Evolutionary conservation across 2,797 vertebrate species (phyloP), one percentile per base, ranked within the genome.

Genomic region (Nasua narica): DNA sequence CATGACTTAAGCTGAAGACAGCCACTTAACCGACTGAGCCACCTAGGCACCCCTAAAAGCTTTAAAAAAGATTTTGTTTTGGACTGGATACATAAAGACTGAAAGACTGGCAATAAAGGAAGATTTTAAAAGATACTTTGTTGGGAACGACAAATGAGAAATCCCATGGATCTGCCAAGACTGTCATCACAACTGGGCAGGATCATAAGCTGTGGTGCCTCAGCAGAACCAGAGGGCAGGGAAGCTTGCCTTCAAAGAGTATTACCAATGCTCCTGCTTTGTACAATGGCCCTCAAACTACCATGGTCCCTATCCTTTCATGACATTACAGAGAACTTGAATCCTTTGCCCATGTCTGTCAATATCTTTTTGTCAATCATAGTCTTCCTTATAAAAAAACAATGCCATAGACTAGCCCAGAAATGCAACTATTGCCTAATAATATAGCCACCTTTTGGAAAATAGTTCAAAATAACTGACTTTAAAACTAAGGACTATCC

Each of bases 381-480:
- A 60, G 27, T 52, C 60, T 69, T 90, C 60, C 69, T 81, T 82
- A 21, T 89, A 21, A 86, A 89, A 89, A 86, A 96, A 79, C 2
- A 46, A 91, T 43, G 21, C 54, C 52, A 32, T 11, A 4, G 76
- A n/a, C 58, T 65, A 67, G 23, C 40, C 52, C 93, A 43, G 48
- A 93, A 83, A 94, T 89, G 12, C 37, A 86, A 90, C 43, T 12
- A 7, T 25, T 70, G 23, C 27, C 27, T 74, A n/a, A 67, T 27
- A 86, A 56, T 50, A 60, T 14, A 70, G 70, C 27, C 46, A 37
- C 58, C n/a, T 87, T 83, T 87, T 65, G 5, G 50, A 81, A 95
- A 96, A 81, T 16, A 94, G 23, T 87, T 86, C 35, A 90, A 90
- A 96, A 84, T 50, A 62, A 65, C 48, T 65, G 56, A 95, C 46